Conservation (phyloP, 2,797 vertebrate species). For the Chaenodraco wilsoni region DNA sequence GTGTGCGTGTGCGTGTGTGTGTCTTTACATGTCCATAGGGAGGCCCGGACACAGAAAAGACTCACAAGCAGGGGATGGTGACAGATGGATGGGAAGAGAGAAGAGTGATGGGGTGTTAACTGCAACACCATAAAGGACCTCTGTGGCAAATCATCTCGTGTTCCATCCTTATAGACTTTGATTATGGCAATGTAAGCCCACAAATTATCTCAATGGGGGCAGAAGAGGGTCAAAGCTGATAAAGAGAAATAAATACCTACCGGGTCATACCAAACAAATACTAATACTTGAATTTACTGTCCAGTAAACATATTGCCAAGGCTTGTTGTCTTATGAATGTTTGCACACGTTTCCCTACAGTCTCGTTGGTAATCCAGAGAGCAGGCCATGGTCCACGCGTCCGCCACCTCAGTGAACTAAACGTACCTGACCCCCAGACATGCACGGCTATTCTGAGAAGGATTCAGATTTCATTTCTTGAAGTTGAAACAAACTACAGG, state of each 20-base stretch:
- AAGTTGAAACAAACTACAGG: slow-evolving; percentile 21
- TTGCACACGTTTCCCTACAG: not conserved
- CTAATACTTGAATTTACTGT: not conserved
- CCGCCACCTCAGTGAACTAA: slow-evolving; percentile 27
- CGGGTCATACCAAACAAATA: slow-evolving; percentile 58
- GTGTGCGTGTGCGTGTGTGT: not conserved
- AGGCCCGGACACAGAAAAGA: slow-evolving; percentile 29
- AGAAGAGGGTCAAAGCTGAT: slow-evolving; percentile 28
- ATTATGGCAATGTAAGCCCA: not conserved
- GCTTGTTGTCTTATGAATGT: not conserved
- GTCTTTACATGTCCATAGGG: slow-evolving; percentile 34
- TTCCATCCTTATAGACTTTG: not conserved
- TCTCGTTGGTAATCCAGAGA: not conserved
- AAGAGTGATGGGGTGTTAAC: slow-evolving; percentile 1
- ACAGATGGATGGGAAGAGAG: slow-evolving; percentile 5
- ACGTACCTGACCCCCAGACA: slow-evolving; percentile 34
- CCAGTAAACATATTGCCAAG: not conserved
- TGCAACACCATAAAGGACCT: not conserved
- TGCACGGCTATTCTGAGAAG: slow-evolving; percentile 53
- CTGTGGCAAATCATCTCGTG: not conserved
- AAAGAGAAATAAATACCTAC: slow-evolving; percentile 30
- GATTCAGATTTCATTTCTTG: slow-evolving; percentile 25
- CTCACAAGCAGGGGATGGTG: slow-evolving; percentile 1
- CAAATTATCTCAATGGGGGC: not conserved
- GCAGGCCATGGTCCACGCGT: not conserved